These are phyloP conservation scores for Agrilus planipennis DNA, from an alignment of 1,140 invertebrate species.

Conservation along the genomic window DNA sequence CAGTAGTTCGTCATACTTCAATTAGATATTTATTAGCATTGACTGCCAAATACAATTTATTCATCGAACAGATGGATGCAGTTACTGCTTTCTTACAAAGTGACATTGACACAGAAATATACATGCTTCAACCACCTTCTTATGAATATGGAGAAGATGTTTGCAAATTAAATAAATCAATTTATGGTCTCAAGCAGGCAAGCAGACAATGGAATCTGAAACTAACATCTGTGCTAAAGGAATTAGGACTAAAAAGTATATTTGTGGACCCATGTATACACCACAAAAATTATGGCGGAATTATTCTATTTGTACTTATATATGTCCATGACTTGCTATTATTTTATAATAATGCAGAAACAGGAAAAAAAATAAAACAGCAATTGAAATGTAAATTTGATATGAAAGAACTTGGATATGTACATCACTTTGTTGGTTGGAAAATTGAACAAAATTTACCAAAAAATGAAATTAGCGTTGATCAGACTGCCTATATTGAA, in stretches of 20 bases:
- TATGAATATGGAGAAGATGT: conserved; percentile 9
- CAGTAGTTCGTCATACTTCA: conserved; percentile 17
- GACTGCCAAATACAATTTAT: conserved; percentile 18
- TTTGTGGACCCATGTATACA: neutral
- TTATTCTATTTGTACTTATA: conserved; percentile 14
- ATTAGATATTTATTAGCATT: conserved; percentile 23
- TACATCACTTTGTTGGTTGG: conserved; percentile 16
- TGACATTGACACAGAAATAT: conserved; percentile 29
- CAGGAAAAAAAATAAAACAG: conserved; percentile 9
- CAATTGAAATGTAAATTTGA: conserved; percentile 15
- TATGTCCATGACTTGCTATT: conserved; percentile 27
- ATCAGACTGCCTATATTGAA: conserved; percentile 19
- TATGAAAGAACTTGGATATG: conserved; percentile 20
- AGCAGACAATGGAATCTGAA: conserved; percentile 22
- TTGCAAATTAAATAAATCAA: conserved; percentile 15
- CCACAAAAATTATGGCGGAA: neutral
- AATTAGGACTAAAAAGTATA: neutral
- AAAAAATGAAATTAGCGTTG: conserved; percentile 10
- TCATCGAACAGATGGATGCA: conserved; percentile 30
- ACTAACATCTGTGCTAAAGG: conserved; percentile 11
- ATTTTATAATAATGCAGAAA: conserved; percentile 13
- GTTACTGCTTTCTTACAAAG: conserved; percentile 31
- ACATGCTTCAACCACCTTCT: conserved; percentile 23
- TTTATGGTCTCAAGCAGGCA: conserved; percentile 34
- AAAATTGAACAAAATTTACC: conserved; percentile 12